phyloP scores from a whole-genome alignment of 2,113 vertebrate genomes.

The Bothrops jararaca region DNA sequence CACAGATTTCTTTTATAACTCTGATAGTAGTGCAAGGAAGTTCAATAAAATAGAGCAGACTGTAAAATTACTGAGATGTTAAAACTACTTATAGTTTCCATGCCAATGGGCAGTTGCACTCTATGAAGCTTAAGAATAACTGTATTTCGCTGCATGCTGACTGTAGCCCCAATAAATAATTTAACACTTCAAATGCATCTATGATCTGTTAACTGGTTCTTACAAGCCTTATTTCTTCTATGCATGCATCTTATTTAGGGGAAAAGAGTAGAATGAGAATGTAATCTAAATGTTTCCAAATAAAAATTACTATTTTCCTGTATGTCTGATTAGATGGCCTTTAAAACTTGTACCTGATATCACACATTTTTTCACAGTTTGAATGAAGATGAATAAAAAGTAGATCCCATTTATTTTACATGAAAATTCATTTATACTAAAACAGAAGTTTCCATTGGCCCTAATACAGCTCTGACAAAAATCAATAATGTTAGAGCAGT shows the following conservation, averaged over 20 bases:
- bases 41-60: not conserved
- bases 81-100: not conserved
- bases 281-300: slow-evolving; percentile 14
- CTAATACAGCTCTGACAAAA: not conserved
- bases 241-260: not conserved
- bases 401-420: not conserved
- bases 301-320: not conserved
- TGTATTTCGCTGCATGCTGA: not conserved
- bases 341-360: not conserved
- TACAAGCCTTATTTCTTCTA: slow-evolving; percentile 9
- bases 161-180: not conserved
- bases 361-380: not conserved
- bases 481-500: not conserved
- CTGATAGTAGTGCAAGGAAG: not conserved
- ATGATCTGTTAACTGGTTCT: not conserved
- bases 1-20: not conserved
- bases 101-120: not conserved
- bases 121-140: not conserved
- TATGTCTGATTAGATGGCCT: slow-evolving; percentile 5
- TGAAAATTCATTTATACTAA: slow-evolving; percentile 7
- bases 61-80: not conserved
- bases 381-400: not conserved
- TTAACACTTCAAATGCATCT: not conserved
- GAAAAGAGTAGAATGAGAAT: not conserved
- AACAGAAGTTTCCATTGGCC: slow-evolving; percentile 11